These are phyloP conservation scores for Grammomys dolichurus DNA, from an alignment of 2,113 vertebrate genomes.

Conservation along the genomic window DNA sequence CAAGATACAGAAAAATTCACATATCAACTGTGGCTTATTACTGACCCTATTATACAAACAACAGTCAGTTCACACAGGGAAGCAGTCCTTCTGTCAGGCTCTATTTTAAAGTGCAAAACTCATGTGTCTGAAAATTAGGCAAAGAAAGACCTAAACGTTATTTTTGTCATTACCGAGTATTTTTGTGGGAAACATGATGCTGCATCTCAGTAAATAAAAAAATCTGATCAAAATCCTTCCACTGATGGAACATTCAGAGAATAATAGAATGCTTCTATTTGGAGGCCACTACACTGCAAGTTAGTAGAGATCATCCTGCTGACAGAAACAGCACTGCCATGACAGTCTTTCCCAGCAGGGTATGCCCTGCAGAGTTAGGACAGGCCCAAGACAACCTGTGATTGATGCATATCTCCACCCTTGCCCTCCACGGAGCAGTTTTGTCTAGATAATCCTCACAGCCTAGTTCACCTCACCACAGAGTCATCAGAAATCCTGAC, in stretches of 20 bases:
- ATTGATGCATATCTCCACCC: not conserved
- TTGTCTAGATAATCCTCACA: constrained; percentile 7
- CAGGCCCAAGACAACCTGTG: not conserved
- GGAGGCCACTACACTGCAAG: constrained; percentile 58
- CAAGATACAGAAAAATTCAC: not conserved
- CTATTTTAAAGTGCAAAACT: constrained; percentile 40
- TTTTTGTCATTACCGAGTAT: constrained; percentile 48
- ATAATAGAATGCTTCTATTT: constrained; percentile 69
- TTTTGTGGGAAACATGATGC: constrained; percentile 52
- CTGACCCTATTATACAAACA: constrained; percentile 1
- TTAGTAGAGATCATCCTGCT: constrained; percentile 43
- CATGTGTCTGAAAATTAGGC: not conserved
- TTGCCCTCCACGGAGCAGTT: not conserved
- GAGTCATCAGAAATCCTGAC: not conserved
- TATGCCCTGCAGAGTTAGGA: not conserved
- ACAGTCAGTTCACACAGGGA: not conserved
- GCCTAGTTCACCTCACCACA: not conserved
- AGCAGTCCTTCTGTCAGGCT: not conserved
- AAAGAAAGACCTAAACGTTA: constrained; percentile 54
- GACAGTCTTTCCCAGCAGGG: constrained; percentile 31
- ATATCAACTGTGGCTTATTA: not conserved
- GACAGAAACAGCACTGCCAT: constrained; percentile 65
- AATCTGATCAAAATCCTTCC: constrained; percentile 53
- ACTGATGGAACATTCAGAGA: constrained; percentile 22
- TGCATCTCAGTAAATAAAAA: constrained; percentile 39